Percentiles rank a stretch among this genome's conserved stretches.
Conservation (phyloP, 2,797 vertebrate species). For the Helarctos malayanus region DNA sequence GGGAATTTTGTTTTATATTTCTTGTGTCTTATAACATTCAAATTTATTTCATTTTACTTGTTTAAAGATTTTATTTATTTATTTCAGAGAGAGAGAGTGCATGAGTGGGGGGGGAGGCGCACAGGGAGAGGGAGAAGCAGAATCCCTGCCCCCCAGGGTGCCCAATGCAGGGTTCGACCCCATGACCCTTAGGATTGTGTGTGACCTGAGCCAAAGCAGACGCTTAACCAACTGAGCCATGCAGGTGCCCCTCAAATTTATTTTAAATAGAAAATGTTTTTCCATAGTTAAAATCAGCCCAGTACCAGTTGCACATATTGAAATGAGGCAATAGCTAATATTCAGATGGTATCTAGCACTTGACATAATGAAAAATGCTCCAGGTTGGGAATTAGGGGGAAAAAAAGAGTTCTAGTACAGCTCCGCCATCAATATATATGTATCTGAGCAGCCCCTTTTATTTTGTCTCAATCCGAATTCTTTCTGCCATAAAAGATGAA, state of each 20-base stretch:
- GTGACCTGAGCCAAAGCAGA: neutral
- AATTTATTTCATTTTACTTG: neutral
- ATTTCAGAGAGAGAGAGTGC: neutral
- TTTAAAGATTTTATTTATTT: neutral
- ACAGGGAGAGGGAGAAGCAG: neutral
- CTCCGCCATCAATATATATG: neutral
- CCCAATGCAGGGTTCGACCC: neutral
- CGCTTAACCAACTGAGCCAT: neutral
- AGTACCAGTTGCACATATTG: neutral
- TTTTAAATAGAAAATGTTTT: constrained; percentile 48
- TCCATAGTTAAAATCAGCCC: constrained; percentile 44
- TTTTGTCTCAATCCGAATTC: constrained; percentile 47
- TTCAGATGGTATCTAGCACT: neutral
- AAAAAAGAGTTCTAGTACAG: neutral
- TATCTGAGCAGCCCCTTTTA: neutral
- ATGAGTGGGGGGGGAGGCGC: neutral
- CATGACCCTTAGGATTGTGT: neutral
- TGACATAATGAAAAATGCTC: neutral
- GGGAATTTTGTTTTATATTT: neutral
- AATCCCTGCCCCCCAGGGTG: neutral
- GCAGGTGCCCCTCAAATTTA: neutral
- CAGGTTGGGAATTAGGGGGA: neutral
- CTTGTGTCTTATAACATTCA: constrained; percentile 10
- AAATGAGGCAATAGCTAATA: constrained; percentile 6
- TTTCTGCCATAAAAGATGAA: constrained; percentile 19